Base-by-base conservation (phyloP, 2,888 invertebrate genomes). In the Monopis laevigella region DNA sequence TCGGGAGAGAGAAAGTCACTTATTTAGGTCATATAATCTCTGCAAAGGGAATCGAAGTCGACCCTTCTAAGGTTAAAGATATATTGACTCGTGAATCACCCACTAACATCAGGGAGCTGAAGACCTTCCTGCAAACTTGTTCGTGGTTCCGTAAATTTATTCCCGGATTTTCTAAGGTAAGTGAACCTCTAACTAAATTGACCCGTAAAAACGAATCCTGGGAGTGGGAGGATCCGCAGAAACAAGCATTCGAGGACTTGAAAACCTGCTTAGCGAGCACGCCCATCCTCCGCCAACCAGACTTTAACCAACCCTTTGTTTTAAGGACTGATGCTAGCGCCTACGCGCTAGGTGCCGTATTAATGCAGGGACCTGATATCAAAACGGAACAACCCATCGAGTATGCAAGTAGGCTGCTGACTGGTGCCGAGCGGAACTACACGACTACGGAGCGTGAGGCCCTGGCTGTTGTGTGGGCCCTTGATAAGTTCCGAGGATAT, bases 361-460 rank as follows among this genome's bases (percentile, higher is more conserved):
- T 2, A 39, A 53, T 7, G 50, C 44, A 41, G 28, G 46, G 43
- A 12, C n/a, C n/a, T 8, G 39, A 39, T n/a, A 18, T 7, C 3
- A 32, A 35, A 7, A 21, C 19, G 2, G 51, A 39, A n/a, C 24
- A 48, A 17, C 28, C 28, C n/a, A 28, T 28, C 11, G 24, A 52
- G 14, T 54, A 52, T 14, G 52, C 52, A 7, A 53, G 55, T 27
- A 45, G 53, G 1, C 41, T 55, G 1, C 41, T 55, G 1, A 47
- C 41, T 0, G 5, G 42, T 1, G 53, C 56, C 13, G 67, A 77
- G 47, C 41, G 45, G 1, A 68, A 65, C 11, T 72, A 73, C 32
- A 48, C 58, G 0, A 62, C 64, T 0, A 68, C 65, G 0, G 71
- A 77, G 43, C 50, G 63, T 10, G 77, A 78, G n/a, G 57, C 53